Percentiles rank a stretch among this genome's conserved stretches.
Evolutionary conservation across 2,113 vertebrate genomes (phyloP).

Genomic region (Pterocles orientalis): DNA sequence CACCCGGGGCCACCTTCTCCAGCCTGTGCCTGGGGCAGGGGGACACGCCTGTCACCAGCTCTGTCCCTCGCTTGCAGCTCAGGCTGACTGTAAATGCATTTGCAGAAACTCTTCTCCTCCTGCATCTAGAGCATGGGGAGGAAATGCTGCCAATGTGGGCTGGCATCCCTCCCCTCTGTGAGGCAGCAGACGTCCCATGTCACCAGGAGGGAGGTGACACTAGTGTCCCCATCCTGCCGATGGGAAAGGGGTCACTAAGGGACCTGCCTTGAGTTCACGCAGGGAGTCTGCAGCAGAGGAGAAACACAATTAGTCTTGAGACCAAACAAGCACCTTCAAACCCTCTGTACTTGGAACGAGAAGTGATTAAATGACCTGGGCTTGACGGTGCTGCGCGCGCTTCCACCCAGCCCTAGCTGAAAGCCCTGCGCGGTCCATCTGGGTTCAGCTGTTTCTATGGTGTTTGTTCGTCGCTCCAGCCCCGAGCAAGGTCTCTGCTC

Average conservation of each 20-base stretch:
- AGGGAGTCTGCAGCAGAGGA: not conserved
- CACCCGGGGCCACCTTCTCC: not conserved
- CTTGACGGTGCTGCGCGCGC: not conserved
- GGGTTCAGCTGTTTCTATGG: conserved; percentile 11
- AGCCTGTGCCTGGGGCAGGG: not conserved
- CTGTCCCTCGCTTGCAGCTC: not conserved
- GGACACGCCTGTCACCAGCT: not conserved
- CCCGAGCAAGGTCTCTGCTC: not conserved
- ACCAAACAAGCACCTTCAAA: not conserved
- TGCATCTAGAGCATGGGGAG: not conserved
- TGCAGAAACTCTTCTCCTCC: not conserved
- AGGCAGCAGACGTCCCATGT: not conserved
- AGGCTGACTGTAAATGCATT: not conserved
- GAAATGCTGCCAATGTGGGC: fast-evolving
- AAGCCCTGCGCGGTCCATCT: not conserved
- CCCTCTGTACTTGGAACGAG: not conserved
- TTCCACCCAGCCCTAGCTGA: not conserved
- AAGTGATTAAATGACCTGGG: not conserved
- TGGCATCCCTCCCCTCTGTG: not conserved
- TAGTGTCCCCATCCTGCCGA: not conserved
- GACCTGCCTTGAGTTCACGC: fast-evolving
- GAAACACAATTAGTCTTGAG: not conserved
- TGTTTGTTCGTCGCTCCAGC: not conserved
- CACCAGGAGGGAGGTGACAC: not conserved
- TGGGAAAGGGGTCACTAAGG: not conserved